These are phyloP conservation scores for Capitulum mitella DNA, from an alignment of 2,888 invertebrate genomes.

Conservation along the genomic window DNA sequence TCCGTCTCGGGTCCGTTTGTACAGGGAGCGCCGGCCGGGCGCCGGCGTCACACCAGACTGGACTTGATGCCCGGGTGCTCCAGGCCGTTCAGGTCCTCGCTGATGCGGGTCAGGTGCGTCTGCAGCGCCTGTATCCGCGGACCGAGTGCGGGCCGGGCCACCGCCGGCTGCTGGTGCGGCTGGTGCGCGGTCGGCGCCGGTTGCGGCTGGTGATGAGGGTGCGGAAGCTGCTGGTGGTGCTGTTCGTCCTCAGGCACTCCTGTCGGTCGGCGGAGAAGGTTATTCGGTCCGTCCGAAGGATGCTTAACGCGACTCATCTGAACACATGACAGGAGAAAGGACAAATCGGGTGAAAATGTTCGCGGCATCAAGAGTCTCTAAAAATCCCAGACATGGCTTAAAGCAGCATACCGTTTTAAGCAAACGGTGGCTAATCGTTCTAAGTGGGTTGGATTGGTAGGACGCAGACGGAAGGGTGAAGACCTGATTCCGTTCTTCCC, in stretches of 20 bases:
- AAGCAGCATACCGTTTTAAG: no score
- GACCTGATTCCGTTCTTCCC: no score
- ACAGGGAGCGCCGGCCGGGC: conserved; percentile 32
- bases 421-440: no score
- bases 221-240: not conserved
- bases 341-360: no score
- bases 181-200: not conserved
- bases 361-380: no score
- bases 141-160: conserved; percentile 27
- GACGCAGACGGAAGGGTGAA: no score
- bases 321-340: no score
- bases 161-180: not conserved
- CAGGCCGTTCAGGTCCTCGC: conserved; percentile 39
- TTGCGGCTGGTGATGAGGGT: not conserved
- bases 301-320: no score
- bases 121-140: conserved; percentile 37
- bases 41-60: not conserved
- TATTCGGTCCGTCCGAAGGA: no score
- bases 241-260: not conserved
- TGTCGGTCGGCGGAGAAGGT: no score
- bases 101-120: conserved; percentile 43
- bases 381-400: no score
- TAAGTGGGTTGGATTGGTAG: no score
- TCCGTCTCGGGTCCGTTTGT: conserved; percentile 34
- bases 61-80: conserved; percentile 3